A percentile compares a stretch with the other conserved stretches of the same genome.
Conservation (phyloP, 2,888 invertebrate genomes). For the Odontothrips loti region DNA sequence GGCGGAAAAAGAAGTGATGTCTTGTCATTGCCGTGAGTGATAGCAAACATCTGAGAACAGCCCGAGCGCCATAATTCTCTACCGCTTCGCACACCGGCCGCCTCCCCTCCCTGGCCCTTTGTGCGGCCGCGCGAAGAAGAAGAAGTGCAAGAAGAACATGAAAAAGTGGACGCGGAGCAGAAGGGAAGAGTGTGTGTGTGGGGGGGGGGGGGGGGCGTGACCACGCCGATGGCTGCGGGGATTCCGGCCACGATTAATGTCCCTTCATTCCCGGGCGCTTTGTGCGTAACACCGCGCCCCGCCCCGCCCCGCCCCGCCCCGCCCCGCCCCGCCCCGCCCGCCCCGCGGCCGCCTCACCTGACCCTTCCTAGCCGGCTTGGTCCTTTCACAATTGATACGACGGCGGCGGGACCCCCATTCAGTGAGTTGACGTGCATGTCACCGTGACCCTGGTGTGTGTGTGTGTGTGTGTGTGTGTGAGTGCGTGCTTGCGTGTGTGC, state of each 20-base stretch:
- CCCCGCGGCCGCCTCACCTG: not conserved
- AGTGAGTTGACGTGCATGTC: not conserved
- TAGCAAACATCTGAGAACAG: not conserved
- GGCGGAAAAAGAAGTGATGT: too few relatives aligned
- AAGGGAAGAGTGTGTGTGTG: not conserved
- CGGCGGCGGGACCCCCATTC: not conserved
- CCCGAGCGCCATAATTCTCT: not conserved
- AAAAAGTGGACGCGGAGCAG: not conserved
- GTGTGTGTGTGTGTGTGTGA: not conserved
- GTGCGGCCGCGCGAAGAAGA: too few relatives aligned
- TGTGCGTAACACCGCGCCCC: not conserved
- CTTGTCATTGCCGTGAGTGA: not conserved
- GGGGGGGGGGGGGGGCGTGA: not conserved
- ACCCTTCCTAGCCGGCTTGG: not conserved
- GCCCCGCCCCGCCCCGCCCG: not conserved
- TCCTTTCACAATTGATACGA: slow-evolving; percentile 20
- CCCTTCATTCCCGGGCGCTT: not conserved
- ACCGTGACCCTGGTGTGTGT: not conserved
- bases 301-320: not conserved
- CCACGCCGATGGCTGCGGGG: slow-evolving; percentile 4
- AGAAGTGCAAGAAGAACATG: too few relatives aligned
- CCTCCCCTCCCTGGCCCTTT: not conserved
- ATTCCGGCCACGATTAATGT: not conserved
- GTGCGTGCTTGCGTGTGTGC: not conserved
- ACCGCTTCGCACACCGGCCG: not conserved